These are phyloP conservation scores for Acleris holmiana DNA, from an alignment of 2,888 invertebrate species.

Conservation along the genomic window DNA sequence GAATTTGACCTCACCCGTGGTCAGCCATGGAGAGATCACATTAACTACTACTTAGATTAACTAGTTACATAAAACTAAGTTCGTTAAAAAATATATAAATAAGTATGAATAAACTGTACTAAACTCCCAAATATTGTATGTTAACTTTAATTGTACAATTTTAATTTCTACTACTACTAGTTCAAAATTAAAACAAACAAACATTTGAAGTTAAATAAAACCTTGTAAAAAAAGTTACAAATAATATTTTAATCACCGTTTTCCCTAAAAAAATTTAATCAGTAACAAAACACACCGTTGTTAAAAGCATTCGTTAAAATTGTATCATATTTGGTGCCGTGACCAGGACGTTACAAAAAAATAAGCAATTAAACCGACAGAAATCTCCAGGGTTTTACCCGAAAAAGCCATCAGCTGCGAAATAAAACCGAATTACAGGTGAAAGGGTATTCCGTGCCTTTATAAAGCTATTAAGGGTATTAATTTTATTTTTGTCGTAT, in stretches of 20 bases:
- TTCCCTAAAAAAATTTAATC: not conserved
- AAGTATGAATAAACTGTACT: too few relatives aligned
- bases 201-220: too few relatives aligned
- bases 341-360: constrained; percentile 7
- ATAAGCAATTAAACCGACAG: constrained; percentile 26
- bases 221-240: too few relatives aligned
- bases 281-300: not conserved
- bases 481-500: constrained; percentile 37
- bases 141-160: too few relatives aligned
- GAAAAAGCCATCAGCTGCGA: constrained; percentile 26
- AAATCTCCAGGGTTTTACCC: constrained; percentile 24
- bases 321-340: constrained; percentile 3
- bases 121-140: too few relatives aligned
- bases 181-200: too few relatives aligned
- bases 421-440: constrained; percentile 36
- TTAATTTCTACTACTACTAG: too few relatives aligned
- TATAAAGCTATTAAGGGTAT: constrained; percentile 33
- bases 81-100: too few relatives aligned
- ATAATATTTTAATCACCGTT: not conserved
- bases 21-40: too few relatives aligned
- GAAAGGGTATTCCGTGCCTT: constrained; percentile 28
- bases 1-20: too few relatives aligned
- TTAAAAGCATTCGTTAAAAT: constrained; percentile 2
- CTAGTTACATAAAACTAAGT: too few relatives aligned
- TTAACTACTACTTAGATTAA: too few relatives aligned